Evolutionary conservation across 2,888 invertebrate species (phyloP), one percentile per base, ranked within the genome.

Genomic region (Blastobasis lacticolella): DNA sequence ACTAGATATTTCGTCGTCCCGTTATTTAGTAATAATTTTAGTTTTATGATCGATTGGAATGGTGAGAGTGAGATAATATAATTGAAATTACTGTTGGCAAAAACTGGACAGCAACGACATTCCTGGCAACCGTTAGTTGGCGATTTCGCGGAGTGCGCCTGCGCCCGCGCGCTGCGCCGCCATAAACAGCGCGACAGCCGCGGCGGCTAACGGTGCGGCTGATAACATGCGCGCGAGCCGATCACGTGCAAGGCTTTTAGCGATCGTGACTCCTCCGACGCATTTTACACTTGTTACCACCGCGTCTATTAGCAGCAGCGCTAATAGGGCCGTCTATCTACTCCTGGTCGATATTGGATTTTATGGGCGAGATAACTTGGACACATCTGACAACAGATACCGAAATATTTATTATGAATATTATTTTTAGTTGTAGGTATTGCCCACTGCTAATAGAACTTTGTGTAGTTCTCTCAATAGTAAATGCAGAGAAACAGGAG

Each of bases 101-200:
- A 81, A 81, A 79, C 75, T 76, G 69, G 81, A 75, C 67, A 66
- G 69, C 74, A 74, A 75, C 81, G 71, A 76, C 83, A 84, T 84
- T 84, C 82, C 79, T 77, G 75, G 66, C 65, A 71, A 81, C 82
- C 82, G 82, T 84, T 85, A 83, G 71, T 69, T 78, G 75, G 80
- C 73, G 73, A 74, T 70, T 72, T 71, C 66, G 64, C 63, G 61
- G 61, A 62, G 66, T 68, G 60, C 64, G 61, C 58, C 60, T 49
- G 58, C 57, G 57, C 51, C 52, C 59, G 58, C 57, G 62, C 51
- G 49, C 59, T 47, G 61, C 59, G 59, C 60, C 59, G 55, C 58
- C 62, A 53, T 63, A 63, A 54, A 56, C 54, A 55, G 54, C 46
- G 47, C 53, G 50, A 52, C 49, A 49, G 46, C 23, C 52, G 56